Percentiles rank a stretch among this genome's conserved stretches.
Evolutionary conservation across 2,113 vertebrate species (phyloP).

Genomic region (Embiotoca jacksoni): DNA sequence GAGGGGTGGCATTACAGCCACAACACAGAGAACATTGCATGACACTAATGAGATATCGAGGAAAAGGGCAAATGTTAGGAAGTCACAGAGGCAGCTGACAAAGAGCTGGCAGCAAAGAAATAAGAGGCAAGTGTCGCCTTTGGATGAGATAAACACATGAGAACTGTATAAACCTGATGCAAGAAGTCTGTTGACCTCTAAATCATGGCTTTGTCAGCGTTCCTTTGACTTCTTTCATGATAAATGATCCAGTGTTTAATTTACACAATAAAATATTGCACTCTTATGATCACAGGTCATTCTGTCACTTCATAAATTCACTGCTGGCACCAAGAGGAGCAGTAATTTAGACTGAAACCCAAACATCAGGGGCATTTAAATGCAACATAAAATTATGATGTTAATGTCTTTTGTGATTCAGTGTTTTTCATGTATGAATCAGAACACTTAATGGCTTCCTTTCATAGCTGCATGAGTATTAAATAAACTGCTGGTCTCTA

Average conservation of each 20-base stretch:
- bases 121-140: constrained; percentile 22
- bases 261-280: constrained; percentile 44
- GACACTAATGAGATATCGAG: constrained; percentile 66
- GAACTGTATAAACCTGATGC: neutral
- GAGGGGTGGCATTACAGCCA: constrained; percentile 67
- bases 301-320: constrained; percentile 57
- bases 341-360: constrained; percentile 30
- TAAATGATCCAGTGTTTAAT: constrained; percentile 67
- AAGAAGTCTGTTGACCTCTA: constrained; percentile 21
- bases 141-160: constrained; percentile 35
- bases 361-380: constrained; percentile 21
- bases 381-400: constrained; percentile 5
- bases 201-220: constrained; percentile 19
- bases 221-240: constrained; percentile 19
- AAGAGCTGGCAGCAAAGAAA: constrained; percentile 33
- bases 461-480: constrained; percentile 18
- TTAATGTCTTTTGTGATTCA: constrained; percentile 1
- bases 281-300: constrained; percentile 58
- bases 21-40: constrained; percentile 49
- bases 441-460: constrained; percentile 8
- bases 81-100: constrained; percentile 26
- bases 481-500: constrained; percentile 12
- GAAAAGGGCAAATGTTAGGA: constrained; percentile 48
- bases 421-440: neutral
- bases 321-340: constrained; percentile 24